Evolutionary conservation across 2,113 vertebrate species (phyloP), one percentile per base, ranked within the genome.

Genomic region (Corydoras maculifer): DNA sequence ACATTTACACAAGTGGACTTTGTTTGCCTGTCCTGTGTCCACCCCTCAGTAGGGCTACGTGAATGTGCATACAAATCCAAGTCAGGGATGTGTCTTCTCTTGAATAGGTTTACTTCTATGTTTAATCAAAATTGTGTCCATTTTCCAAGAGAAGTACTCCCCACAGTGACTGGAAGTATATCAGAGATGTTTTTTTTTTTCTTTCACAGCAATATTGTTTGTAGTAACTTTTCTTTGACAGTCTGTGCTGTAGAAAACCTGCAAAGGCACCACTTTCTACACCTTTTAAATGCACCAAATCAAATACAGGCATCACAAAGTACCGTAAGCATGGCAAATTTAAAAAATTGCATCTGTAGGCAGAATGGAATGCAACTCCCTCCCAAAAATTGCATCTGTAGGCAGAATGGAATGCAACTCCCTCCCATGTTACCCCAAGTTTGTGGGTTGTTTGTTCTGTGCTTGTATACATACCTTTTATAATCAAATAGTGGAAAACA

Each of bases 11-110:
- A 81, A 83, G 80, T 77, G 74, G 83, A 83, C 75, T 65, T 64
- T 48, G 83, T 75, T 81, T 79, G 81, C 81, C 76, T 83, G 77
- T 84, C 84, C 84, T 81, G 79, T 77, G 78, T 74, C 63, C 66
- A 69, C 62, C 60, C 64, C 75, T 75, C 77, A 69, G 75, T 71
- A 68, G 68, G 58, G 48, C 77, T 76, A 77, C 84, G 82, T 88
- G 88, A 86, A 86, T 64, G 67, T 82, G 87, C 89, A 90, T 88
- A 88, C 80, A 85, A 84, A 87, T 87, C 75, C 79, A 75, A 60
- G 54, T 80, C 81, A 77, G 60, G 73, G 78, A 14, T 65, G 65
- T 75, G 77, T 79, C 79, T 67, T 57, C 18, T 68, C 54, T 51
- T 25, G 48, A 35, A 63, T 11, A 30, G 64, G 66, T 60, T 72